These are phyloP conservation scores for Tipula confusa DNA, from an alignment of 2,888 invertebrate species.

Conservation along the genomic window DNA sequence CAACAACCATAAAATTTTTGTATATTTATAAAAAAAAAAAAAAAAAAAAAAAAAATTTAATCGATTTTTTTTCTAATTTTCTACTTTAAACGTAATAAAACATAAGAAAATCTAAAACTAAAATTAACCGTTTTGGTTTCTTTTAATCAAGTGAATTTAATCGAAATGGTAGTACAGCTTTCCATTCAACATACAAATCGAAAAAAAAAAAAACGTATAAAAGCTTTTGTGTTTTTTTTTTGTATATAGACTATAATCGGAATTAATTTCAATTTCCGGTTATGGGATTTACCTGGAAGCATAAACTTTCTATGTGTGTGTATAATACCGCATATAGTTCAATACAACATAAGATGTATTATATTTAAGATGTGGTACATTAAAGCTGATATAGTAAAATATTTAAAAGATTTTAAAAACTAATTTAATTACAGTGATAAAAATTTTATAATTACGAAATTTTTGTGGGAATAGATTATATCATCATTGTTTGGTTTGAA, in stretches of 20 bases:
- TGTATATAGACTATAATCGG: background rate
- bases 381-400: background rate
- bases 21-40: background rate
- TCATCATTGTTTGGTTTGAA: background rate
- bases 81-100: constrained; percentile 20
- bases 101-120: background rate
- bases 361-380: background rate
- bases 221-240: background rate
- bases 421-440: constrained; percentile 25
- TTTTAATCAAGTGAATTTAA: constrained; percentile 14
- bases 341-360: background rate
- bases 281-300: background rate
- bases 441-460: background rate
- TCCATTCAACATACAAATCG: background rate
- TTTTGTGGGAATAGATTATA: constrained; percentile 16
- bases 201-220: background rate
- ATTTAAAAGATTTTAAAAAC: background rate
- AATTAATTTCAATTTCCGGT: constrained; percentile 12
- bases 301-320: background rate
- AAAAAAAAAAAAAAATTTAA: too few relatives aligned
- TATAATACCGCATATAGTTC: background rate
- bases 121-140: constrained; percentile 15
- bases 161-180: constrained; percentile 20
- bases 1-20: background rate
- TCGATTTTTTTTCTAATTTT: constrained; percentile 21